A percentile compares a stretch with the other conserved stretches of the same genome.
phyloP scores from a whole-genome alignment of 2,888 invertebrate genomes.

The Phlogophora meticulosa region DNA sequence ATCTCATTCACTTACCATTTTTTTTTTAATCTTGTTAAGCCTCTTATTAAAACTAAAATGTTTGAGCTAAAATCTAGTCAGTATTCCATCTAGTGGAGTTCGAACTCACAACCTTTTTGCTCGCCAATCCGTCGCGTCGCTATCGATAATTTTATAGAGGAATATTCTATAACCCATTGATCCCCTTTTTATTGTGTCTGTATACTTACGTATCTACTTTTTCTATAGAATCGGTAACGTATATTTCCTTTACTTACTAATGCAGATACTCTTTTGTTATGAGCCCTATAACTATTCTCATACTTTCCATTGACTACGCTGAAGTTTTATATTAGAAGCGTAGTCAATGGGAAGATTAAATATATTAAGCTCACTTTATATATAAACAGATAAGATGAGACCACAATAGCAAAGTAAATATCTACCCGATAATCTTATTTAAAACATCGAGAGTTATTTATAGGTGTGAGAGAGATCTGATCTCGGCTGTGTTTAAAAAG shows the following conservation, averaged over 20 bases:
- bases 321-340: conserved; percentile 15
- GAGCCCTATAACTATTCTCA: conserved; percentile 27
- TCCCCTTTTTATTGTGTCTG: not conserved
- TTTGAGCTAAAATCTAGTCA: no score
- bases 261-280: conserved; percentile 25
- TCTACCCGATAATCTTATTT: not conserved
- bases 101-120: not conserved
- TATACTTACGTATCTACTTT: not conserved
- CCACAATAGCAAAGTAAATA: not conserved
- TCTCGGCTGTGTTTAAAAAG: no score
- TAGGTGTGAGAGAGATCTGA: no score
- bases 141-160: not conserved
- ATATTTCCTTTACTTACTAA: conserved; percentile 11
- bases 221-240: not conserved
- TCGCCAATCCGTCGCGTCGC: not conserved
- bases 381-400: not conserved
- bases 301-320: conserved; percentile 28
- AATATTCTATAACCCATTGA: not conserved
- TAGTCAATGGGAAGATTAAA: conserved; percentile 33
- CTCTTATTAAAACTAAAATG: no score
- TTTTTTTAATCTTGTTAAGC: no score
- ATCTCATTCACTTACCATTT: no score
- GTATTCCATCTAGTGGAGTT: no score
- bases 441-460: not conserved
- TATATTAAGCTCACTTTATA: conserved; percentile 11